Evolutionary conservation across 2,113 vertebrate genomes (phyloP).

Genomic region (Nesoenas mayeri): DNA sequence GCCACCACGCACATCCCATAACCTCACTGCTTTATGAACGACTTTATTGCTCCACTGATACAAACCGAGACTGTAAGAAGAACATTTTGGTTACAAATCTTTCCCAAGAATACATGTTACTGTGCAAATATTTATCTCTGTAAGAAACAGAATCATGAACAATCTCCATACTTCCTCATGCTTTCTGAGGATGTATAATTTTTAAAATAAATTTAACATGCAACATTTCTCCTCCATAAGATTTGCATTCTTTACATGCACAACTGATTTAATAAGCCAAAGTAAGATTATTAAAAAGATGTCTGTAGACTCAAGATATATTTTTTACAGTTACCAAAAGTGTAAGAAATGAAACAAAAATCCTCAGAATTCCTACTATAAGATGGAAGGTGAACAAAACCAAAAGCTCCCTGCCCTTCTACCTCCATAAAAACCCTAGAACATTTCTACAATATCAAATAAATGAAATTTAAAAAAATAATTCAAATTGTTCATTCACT

Average conservation of each 20-base stretch:
- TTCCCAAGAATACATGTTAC: neutral
- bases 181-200: neutral
- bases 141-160: neutral
- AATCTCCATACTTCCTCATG: neutral
- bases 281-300: neutral
- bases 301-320: rapidly evolving
- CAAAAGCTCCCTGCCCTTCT: neutral
- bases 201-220: neutral
- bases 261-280: neutral
- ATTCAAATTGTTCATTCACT: neutral
- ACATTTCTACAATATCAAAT: neutral
- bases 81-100: neutral
- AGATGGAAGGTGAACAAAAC: neutral
- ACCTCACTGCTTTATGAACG: constrained; percentile 80
- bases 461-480: neutral
- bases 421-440: neutral
- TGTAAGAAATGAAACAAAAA: neutral
- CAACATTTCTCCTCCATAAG: neutral
- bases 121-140: neutral
- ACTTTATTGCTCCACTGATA: constrained; percentile 96
- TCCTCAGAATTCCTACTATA: neutral
- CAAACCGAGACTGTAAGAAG: constrained; percentile 85
- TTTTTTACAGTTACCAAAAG: neutral
- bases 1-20: constrained; percentile 87
- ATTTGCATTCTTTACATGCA: neutral